A percentile compares a stretch with the other conserved stretches of the same genome.
Evolutionary conservation across 2,888 invertebrate species (phyloP).

Genomic region (Synergus umbraculus): DNA sequence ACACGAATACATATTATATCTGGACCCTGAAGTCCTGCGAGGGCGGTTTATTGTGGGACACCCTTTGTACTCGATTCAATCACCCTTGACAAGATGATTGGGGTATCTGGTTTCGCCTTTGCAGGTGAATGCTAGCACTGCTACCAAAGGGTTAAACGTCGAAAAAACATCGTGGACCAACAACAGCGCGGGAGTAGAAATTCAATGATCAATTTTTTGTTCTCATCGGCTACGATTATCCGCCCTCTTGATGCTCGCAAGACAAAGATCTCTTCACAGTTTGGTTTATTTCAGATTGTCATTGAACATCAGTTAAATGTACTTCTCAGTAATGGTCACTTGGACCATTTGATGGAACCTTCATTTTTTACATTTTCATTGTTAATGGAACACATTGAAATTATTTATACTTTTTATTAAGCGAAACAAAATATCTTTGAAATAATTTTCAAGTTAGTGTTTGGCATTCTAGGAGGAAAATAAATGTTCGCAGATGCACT

Average conservation of each 20-base stretch:
- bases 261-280: conserved; percentile 8
- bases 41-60: conserved; percentile 75
- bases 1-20: conserved; percentile 23
- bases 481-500: not conserved
- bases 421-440: not conserved
- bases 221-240: conserved; percentile 3
- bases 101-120: conserved; percentile 69
- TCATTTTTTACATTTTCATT: too few species aligned
- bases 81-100: conserved; percentile 75
- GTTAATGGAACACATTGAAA: too few species aligned
- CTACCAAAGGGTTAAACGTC: conserved; percentile 64
- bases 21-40: conserved; percentile 68
- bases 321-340: conserved; percentile 8
- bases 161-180: conserved; percentile 57
- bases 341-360: too few species aligned
- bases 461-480: not conserved
- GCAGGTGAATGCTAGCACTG: conserved; percentile 65
- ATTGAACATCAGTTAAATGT: not conserved
- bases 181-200: conserved; percentile 18
- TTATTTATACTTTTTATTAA: too few species aligned
- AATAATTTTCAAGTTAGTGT: not conserved
- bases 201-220: conserved; percentile 40
- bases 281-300: not conserved
- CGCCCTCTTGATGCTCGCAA: conserved; percentile 23
- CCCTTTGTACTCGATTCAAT: conserved; percentile 72